Evolutionary conservation across 2,888 invertebrate species (phyloP), one percentile per base, ranked within the genome.

Genomic region (Melanchra persicariae): DNA sequence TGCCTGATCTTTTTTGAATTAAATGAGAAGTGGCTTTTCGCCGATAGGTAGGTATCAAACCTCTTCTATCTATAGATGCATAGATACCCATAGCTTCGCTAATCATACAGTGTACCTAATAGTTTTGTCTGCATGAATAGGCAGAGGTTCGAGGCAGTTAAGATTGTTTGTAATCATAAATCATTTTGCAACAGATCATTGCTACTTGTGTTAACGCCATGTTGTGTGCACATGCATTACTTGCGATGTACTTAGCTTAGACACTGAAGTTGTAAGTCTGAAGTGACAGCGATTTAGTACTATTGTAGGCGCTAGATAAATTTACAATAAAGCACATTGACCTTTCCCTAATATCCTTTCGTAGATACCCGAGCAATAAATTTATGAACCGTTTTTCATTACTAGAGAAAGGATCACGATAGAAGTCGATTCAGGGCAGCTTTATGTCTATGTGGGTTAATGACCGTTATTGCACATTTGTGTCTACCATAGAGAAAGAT

Each of bases 101-200:
- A 47, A 47, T 60, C 37, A 74, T 15, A 45, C 34, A 70, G 8
- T 49, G 9, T 4, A 26, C 3, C 0, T 22, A 19, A 26, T 70
- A n/a, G 51, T 9, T 61, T n/a, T 45, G 43, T 52, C 45, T 45
- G 37, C 51, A 30, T 49, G 47, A 65, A 51, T 75, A 75, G 77
- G 55, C 61, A n/a, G n/a, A n/a, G n/a, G 12, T 75, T 66, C 60
- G 19, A 51, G 62, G 34, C 10, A n/a, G 51, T 60, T 40, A n/a
- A 60, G 51, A 30, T 54, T 71, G 47, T 60, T 52, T 59, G 77
- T 58, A 77, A 76, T 58, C 83, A 79, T 72, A 66, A 71, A 71
- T 79, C 54, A 72, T 79, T 79, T 79, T 68, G 79, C 83, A 83
- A 73, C 17, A 62, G 67, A 79, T 54, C 62, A 63, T 37, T 55